Evolutionary conservation across 2,797 vertebrate genomes (phyloP).

Genomic region (Huso huso): DNA sequence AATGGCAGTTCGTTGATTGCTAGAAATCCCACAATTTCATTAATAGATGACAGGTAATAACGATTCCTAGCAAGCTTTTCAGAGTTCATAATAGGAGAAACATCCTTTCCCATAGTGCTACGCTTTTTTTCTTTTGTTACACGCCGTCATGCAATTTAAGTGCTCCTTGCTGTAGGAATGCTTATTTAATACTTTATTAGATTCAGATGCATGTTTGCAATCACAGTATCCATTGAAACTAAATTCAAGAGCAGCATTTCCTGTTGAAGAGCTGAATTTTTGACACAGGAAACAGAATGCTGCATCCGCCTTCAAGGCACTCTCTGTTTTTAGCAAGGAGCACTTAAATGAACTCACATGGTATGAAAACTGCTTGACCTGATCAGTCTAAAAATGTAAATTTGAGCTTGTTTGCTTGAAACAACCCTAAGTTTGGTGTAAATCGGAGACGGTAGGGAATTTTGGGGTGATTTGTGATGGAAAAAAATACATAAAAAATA

Average conservation of each 20-base stretch:
- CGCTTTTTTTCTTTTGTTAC: slow-evolving; percentile 3
- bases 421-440: too few relatives aligned
- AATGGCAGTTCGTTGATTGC: slow-evolving; percentile 14
- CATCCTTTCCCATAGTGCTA: neutral
- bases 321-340: slow-evolving; percentile 1
- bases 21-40: slow-evolving; percentile 11
- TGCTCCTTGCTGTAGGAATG: slow-evolving; percentile 13
- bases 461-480: too few relatives aligned
- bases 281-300: neutral
- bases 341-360: too few relatives aligned
- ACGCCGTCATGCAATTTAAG: neutral
- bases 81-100: slow-evolving; percentile 8
- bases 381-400: too few relatives aligned
- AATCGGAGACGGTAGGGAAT: too few relatives aligned
- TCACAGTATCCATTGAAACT: slow-evolving; percentile 4
- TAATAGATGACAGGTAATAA: slow-evolving; percentile 10
- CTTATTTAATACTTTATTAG: neutral
- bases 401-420: too few relatives aligned
- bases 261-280: neutral
- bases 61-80: slow-evolving; percentile 12
- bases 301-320: slow-evolving; percentile 15
- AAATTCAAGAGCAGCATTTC: neutral
- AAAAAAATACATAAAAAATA: too few relatives aligned
- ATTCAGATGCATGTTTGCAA: slow-evolving; percentile 7
- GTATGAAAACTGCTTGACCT: too few relatives aligned